Base-by-base conservation (phyloP, 2,113 vertebrate species). In the Gadus chalcogrammus region DNA sequence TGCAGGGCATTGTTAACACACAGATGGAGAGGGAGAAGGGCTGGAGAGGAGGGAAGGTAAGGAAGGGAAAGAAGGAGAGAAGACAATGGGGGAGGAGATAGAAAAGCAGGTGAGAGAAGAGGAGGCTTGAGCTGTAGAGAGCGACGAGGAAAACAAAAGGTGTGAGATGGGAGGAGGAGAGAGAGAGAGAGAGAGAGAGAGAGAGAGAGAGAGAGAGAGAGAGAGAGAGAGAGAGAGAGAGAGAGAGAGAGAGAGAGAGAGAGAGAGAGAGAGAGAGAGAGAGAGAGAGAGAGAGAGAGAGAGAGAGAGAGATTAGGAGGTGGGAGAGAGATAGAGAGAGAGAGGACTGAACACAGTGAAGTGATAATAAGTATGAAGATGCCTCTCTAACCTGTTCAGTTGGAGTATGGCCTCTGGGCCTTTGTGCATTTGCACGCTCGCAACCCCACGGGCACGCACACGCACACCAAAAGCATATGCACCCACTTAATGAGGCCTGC, bases 1-100 rank as follows among this genome's bases (percentile, higher is more conserved):
- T 18, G 68, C 61, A 55, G 85, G 86, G 85, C 72, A 74, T 88
- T 79, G 78, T 85, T 80, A 83, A 85, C 78, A 78, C 79, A 79
- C 70, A 48, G 63, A 56, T n/a, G 20, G 69, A 38, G 61, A 55
- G 68, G 24, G 69, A 61, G 56, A 22, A 62, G 38, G 70, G 68
- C 70, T 31, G 61, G 15, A 38, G 20, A 72, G 69, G 28, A 61
- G 80, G 74, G 69, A 62, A 24, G 9, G 71, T 61, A 70, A 66
- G 61, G 53, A 18, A 53, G 52, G 61, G 35, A 73, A 70, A 62
- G 61, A 27, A 35, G 31, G 31, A 35, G 31, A 35, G 31, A 35
- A 35, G 31, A 35, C 31, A 35, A 35, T 24, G 4, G 31, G 31
- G 31, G 31, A 35, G 31, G 31, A 35, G 4, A 4, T 35, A 35